These are phyloP conservation scores for Uloborus plumipes DNA, from an alignment of 2,888 invertebrate genomes.

Conservation along the genomic window DNA sequence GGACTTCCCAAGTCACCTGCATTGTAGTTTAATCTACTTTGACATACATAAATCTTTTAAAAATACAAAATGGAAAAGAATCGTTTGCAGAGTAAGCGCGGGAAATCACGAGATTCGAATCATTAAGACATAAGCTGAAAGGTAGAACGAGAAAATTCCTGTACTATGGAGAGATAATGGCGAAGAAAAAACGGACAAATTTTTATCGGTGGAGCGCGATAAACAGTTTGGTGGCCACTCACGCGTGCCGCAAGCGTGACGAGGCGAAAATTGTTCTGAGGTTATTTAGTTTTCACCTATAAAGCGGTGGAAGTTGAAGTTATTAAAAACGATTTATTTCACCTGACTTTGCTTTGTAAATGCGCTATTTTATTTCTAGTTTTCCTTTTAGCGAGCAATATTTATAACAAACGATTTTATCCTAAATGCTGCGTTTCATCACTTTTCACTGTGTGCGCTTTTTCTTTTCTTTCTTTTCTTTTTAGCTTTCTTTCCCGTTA, in stretches of 20 bases:
- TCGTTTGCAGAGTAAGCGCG: background rate
- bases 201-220: constrained; percentile 12
- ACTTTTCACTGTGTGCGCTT: no score
- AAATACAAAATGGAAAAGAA: no score
- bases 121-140: background rate
- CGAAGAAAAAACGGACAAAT: constrained; percentile 32
- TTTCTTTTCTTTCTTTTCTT: no score
- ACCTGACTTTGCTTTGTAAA: background rate
- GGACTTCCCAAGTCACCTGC: no score
- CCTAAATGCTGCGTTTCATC: background rate
- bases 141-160: constrained; percentile 13
- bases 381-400: background rate
- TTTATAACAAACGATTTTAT: background rate
- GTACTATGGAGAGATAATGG: constrained; percentile 20
- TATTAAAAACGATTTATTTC: constrained; percentile 35
- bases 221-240: constrained; percentile 20
- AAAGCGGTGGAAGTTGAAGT: background rate
- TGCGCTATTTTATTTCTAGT: background rate
- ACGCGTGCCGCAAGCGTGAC: constrained; percentile 35
- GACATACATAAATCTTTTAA: no score
- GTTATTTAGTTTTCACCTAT: constrained; percentile 19
- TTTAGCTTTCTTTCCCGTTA: no score
- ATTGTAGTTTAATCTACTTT: no score
- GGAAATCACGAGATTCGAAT: constrained; percentile 8
- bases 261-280: constrained; percentile 42